Base-by-base conservation (phyloP, 2,888 invertebrate genomes). In the Tetramorium bicarinatum region DNA sequence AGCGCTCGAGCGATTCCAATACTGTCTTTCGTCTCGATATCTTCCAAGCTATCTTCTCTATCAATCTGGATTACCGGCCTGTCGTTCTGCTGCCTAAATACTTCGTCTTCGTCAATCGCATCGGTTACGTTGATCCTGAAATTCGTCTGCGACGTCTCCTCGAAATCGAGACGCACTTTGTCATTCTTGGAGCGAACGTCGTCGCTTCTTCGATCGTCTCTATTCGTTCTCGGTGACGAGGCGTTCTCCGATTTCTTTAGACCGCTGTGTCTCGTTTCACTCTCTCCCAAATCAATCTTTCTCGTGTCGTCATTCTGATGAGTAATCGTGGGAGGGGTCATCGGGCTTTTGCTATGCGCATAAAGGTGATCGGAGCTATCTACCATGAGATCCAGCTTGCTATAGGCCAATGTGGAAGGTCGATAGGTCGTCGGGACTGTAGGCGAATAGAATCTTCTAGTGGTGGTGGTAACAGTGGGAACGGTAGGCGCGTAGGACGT, bases 401-500 rank as follows among this genome's bases (percentile, higher is more conserved):
- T 86, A 54, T 92, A 92, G 2, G 91, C 88, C 7, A 89, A 76
- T 0, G 93, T 93, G 0, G 92, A 90, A 6, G 93, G 88, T 83
- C 88, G 88, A 72, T 88, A 89, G 18, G 92, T 93, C 29, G 92
- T 93, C 3, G 94, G 94, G 0, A 94, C 91, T 0, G 94, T 94
- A 2, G 94, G 94, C 3, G 94, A 94, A 56, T 94, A 94, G 52
- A 91, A 92, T 87, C 90, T 91, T 15, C 93, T 89, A 3, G 93
- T 93, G 0, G 93, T 94, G 0, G 94, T 94, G 21, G 93, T 94
- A 1, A 93, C 93, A 0, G 94, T 94, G 7, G 94, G 94, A 11
- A 94, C 94, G 3, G 94, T 94, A 0, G 94, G 94, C 4, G 94
- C 93, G 77, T 94, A 94, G 11, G 93, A 93, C 0, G 94, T 91